A percentile compares a stretch with the other conserved stretches of the same genome.
Evolutionary conservation across 2,113 vertebrate genomes (phyloP).

Genomic region (Dromas ardeola): DNA sequence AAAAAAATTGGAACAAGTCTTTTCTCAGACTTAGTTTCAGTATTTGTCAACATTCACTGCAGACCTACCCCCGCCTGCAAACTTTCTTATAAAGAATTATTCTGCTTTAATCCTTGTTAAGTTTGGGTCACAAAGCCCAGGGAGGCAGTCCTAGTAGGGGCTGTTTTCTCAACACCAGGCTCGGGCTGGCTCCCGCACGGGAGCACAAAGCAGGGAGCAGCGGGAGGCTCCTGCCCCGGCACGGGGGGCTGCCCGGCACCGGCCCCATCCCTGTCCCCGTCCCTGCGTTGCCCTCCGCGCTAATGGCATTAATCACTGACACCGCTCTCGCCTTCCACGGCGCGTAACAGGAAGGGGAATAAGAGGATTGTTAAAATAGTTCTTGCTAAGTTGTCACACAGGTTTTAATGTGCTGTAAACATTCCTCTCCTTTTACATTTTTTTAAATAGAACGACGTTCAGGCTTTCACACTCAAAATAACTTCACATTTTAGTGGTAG

Average conservation of each 20-base stretch:
- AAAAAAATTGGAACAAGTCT: background rate
- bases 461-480: constrained; percentile 27
- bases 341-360: constrained; percentile 21
- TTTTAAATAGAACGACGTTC: background rate
- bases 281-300: background rate
- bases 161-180: background rate
- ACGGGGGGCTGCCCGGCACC: background rate
- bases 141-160: background rate
- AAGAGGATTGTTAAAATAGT: constrained; percentile 59
- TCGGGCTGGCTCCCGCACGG: background rate
- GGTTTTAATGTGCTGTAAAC: constrained; percentile 50
- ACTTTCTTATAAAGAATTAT: background rate
- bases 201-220: background rate
- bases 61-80: background rate
- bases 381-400: constrained; percentile 47
- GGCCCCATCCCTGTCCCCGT: background rate
- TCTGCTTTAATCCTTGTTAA: background rate
- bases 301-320: background rate
- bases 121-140: background rate
- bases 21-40: constrained; percentile 17
- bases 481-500: constrained; percentile 6
- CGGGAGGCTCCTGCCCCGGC: background rate
- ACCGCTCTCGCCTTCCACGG: background rate
- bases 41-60: constrained; percentile 31
- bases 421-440: constrained; percentile 15